phyloP scores from a whole-genome alignment of 2,113 vertebrate genomes.

The Daubentonia madagascariensis region DNA sequence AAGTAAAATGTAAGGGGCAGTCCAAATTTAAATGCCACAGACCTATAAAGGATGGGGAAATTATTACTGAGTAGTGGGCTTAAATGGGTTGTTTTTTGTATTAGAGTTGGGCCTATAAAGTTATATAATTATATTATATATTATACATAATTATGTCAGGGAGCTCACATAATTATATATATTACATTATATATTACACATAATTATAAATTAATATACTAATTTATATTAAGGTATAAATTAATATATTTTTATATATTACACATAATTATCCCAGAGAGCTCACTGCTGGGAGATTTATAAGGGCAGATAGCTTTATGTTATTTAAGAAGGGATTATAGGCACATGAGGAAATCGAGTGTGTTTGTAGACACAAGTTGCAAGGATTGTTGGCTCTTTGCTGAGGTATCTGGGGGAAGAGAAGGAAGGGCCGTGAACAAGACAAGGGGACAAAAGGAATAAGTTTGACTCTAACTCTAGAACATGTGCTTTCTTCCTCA shows the following conservation, averaged over 20 bases:
- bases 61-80: background rate
- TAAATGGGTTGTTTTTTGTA: background rate
- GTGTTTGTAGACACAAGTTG: background rate
- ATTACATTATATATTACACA: background rate
- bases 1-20: background rate
- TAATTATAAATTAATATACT: too few relatives aligned
- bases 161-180: background rate
- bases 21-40: background rate
- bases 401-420: background rate
- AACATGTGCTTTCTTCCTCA: background rate
- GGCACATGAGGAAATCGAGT: slow-evolving; percentile 25
- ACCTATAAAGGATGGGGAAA: background rate
- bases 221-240: too few relatives aligned
- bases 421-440: background rate
- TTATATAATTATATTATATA: background rate
- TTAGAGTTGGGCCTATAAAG: background rate
- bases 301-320: slow-evolving; percentile 39
- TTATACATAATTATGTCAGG: too few relatives aligned
- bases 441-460: background rate
- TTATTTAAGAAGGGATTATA: slow-evolving; percentile 45
- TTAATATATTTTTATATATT: background rate
- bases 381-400: background rate
- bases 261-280: slow-evolving; percentile 50
- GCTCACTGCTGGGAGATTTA: slow-evolving; percentile 35
- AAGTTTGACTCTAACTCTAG: background rate